phyloP scores from a whole-genome alignment of 2,797 vertebrate genomes.

The Gobio occitaniae region DNA sequence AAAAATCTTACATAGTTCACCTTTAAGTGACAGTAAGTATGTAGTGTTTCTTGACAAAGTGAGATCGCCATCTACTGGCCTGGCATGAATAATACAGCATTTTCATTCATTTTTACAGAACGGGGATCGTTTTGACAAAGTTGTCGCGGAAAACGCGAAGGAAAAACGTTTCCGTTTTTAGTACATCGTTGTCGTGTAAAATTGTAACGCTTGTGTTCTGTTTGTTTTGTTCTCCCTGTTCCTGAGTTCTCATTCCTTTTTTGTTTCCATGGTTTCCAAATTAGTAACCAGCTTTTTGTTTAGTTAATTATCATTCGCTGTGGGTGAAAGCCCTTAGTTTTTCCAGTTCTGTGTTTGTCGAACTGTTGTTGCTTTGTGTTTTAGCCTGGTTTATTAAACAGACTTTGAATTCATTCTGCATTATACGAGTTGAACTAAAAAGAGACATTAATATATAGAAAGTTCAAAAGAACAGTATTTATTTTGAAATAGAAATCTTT shows the following conservation, averaged over 20 bases:
- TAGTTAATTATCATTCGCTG: too few species aligned
- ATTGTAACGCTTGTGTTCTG: neutral
- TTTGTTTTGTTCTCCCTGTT: neutral
- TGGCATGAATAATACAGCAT: neutral
- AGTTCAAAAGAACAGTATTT: neutral
- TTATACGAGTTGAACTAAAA: too few species aligned
- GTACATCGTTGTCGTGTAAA: neutral
- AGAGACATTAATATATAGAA: neutral
- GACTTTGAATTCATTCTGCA: too few species aligned
- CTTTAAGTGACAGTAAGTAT: too few species aligned
- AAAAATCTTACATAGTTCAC: too few species aligned
- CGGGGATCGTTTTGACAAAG: too few species aligned
- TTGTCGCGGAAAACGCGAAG: too few species aligned
- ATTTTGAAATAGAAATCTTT: neutral
- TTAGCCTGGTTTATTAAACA: too few species aligned
- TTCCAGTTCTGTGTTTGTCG: too few species aligned
- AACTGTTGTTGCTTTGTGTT: too few species aligned
- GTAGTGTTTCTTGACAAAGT: neutral
- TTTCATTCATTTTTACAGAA: neutral
- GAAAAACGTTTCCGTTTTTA: neutral
- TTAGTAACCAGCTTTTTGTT: neutral
- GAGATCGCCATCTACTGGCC: too few species aligned
- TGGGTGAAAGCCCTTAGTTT: too few species aligned
- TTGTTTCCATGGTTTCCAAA: neutral
- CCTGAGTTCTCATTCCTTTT: neutral